Conservation (phyloP, 2,888 invertebrate genomes). For the Platerodrilus igneus region DNA sequence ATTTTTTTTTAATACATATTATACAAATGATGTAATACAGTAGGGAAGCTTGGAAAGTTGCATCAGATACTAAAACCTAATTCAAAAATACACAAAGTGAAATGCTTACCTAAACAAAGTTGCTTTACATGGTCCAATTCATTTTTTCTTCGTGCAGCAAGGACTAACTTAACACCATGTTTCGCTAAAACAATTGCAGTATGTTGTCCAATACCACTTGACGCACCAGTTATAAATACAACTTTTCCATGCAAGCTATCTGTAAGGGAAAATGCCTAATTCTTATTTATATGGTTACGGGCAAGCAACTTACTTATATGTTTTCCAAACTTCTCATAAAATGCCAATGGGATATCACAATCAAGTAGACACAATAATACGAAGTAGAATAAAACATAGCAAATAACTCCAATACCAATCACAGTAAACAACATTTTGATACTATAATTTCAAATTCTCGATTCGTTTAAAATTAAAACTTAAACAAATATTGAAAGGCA, state of each 20-base stretch:
- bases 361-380: slow-evolving; percentile 54
- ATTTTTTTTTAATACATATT: no score
- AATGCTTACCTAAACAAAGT: slow-evolving; percentile 57
- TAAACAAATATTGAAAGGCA: no score
- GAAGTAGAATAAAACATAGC: slow-evolving; percentile 52
- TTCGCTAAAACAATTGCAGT: slow-evolving; percentile 65
- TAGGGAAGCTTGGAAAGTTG: not conserved
- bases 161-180: slow-evolving; percentile 60
- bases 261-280: slow-evolving; percentile 10
- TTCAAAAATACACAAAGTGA: not conserved
- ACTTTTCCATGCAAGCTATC: slow-evolving; percentile 54
- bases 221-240: slow-evolving; percentile 81
- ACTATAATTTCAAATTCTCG: no score
- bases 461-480: no score
- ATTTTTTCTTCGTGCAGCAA: slow-evolving; percentile 61
- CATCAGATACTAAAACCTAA: not conserved
- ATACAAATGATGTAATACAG: no score
- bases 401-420: slow-evolving; percentile 36
- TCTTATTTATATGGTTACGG: not conserved
- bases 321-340: slow-evolving; percentile 59
- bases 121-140: slow-evolving; percentile 63
- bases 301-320: slow-evolving; percentile 51
- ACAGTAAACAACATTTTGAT: slow-evolving; percentile 37
- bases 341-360: slow-evolving; percentile 57
- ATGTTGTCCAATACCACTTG: slow-evolving; percentile 76